Conservation (phyloP, 2,888 invertebrate species). For the Periphyllus acericola region DNA sequence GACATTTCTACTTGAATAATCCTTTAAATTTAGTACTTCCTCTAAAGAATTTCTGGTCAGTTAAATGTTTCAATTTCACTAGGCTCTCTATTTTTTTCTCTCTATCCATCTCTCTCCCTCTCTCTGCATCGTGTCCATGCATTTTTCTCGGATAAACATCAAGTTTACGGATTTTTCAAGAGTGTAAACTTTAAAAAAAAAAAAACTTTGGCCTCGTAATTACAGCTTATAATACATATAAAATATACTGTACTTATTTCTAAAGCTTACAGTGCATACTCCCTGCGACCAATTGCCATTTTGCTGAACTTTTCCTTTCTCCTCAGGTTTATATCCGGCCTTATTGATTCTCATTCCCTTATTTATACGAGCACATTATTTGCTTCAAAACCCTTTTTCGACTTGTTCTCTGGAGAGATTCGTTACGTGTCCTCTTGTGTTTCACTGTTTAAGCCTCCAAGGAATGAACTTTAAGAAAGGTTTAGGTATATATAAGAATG, state of each 20-base stretch:
- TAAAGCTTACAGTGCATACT: background rate
- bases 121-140: background rate
- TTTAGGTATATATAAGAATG: too few species aligned
- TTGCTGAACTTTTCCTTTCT: background rate
- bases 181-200: background rate
- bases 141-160: background rate
- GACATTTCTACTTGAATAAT: background rate
- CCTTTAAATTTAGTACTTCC: background rate
- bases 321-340: background rate
- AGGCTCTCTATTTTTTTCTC: background rate
- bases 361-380: background rate
- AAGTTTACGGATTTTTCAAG: background rate
- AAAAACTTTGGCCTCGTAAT: background rate
- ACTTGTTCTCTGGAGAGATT: background rate
- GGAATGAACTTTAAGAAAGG: too few species aligned
- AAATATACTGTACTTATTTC: background rate
- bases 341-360: background rate
- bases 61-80: too few species aligned
- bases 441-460: too few species aligned
- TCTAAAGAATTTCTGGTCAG: too few species aligned
- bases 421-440: background rate
- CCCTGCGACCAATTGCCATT: background rate
- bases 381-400: background rate
- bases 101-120: too few species aligned
- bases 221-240: background rate